Percentiles rank a stretch among this genome's conserved stretches.
These are phyloP conservation scores for Rhagonycha lutea DNA, from an alignment of 2,888 invertebrate genomes.

Conservation along the genomic window DNA sequence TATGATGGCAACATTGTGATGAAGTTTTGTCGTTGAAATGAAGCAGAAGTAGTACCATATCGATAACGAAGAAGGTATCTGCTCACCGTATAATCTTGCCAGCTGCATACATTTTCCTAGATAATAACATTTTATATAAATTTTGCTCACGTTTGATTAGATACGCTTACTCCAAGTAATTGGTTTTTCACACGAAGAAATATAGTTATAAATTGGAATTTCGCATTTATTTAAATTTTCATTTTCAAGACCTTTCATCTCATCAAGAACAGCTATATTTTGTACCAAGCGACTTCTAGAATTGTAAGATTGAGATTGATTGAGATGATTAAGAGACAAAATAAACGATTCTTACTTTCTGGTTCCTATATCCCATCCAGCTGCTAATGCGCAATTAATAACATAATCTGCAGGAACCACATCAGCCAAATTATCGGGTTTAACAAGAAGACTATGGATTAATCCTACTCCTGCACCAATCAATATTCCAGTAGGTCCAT, in stretches of 20 bases:
- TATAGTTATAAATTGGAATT: constrained; percentile 15
- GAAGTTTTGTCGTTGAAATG: constrained; percentile 45
- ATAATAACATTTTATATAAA: constrained; percentile 47
- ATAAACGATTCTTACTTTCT: constrained; percentile 47
- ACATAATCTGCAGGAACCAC: constrained; percentile 71
- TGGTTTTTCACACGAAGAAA: constrained; percentile 23
- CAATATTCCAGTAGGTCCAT: constrained; percentile 80
- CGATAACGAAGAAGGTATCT: constrained; percentile 59
- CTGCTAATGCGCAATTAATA: constrained; percentile 63
- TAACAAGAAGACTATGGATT: constrained; percentile 72
- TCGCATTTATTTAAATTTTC: background rate
- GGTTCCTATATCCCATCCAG: constrained; percentile 58
- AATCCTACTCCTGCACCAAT: constrained; percentile 79
- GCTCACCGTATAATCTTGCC: constrained; percentile 58
- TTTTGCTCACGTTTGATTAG: background rate
- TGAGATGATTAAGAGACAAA: background rate
- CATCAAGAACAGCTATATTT: background rate
- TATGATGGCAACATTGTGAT: constrained; percentile 55
- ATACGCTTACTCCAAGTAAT: constrained; percentile 34
- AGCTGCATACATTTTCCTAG: constrained; percentile 72
- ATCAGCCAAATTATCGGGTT: constrained; percentile 72
- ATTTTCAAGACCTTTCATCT: background rate
- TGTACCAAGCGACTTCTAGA: background rate
- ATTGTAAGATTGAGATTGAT: background rate
- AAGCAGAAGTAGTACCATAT: constrained; percentile 56